phyloP scores from a whole-genome alignment of 2,797 vertebrate genomes.

The Acanthornis magna region DNA sequence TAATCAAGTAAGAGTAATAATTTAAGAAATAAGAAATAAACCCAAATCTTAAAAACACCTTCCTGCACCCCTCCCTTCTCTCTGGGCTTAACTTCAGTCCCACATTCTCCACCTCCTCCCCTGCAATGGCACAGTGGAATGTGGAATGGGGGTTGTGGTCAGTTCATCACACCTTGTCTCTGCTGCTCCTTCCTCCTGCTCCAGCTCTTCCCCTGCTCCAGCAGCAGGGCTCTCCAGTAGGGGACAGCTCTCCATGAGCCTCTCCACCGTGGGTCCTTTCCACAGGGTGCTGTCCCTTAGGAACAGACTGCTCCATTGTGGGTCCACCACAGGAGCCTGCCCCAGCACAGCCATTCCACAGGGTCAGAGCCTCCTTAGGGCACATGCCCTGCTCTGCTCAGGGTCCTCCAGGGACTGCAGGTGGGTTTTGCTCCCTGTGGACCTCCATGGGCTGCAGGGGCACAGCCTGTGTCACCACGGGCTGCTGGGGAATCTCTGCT shows the following conservation, averaged over 20 bases:
- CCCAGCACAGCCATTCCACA: neutral
- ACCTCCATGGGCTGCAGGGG: neutral
- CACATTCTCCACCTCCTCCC: neutral
- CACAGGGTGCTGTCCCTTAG: neutral
- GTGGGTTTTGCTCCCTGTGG: neutral
- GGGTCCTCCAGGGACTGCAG: neutral
- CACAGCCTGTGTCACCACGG: neutral
- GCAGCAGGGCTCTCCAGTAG: neutral
- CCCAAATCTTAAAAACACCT: neutral
- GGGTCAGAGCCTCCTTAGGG: neutral
- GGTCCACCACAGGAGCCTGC: neutral
- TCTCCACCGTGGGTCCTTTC: neutral
- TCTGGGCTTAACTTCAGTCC: neutral
- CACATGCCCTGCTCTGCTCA: neutral
- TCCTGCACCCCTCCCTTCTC: neutral
- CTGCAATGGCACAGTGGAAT: accelerated
- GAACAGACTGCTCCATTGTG: accelerated
- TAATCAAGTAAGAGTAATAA: neutral
- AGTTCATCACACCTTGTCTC: neutral
- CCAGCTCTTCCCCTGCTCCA: neutral
- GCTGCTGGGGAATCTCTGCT: neutral
- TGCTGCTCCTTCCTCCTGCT: neutral
- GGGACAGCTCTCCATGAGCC: neutral
- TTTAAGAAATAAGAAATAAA: neutral
- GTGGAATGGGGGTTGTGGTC: neutral